phyloP scores from a whole-genome alignment of 2,797 vertebrate species.

The Decapterus maruadsi region DNA sequence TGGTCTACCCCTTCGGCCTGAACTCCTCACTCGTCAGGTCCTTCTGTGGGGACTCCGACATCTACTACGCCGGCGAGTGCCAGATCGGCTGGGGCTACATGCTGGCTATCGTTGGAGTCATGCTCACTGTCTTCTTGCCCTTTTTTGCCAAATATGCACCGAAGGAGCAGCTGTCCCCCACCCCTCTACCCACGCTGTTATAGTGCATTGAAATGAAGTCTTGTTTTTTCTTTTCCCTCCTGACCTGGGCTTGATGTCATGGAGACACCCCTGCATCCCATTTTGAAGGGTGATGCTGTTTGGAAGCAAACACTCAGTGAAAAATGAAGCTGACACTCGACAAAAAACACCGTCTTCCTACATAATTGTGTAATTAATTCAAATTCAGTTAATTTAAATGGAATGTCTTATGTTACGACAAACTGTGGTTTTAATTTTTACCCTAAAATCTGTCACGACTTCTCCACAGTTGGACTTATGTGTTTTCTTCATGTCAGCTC shows the following conservation, averaged over 20 bases:
- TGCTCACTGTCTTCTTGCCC: constrained; percentile 96
- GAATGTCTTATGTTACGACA: constrained; percentile 45
- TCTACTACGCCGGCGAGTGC: constrained; percentile 94
- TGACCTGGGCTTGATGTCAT: constrained; percentile 48
- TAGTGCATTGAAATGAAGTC: constrained; percentile 80
- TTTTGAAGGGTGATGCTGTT: constrained; percentile 52
- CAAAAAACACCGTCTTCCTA: constrained; percentile 73
- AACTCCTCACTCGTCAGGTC: constrained; percentile 93
- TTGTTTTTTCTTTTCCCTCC: constrained; percentile 4
- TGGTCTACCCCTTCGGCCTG: constrained; percentile 95
- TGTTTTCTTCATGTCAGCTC: constrained; percentile 34
- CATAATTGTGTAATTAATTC: constrained; percentile 58
- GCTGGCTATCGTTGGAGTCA: constrained; percentile 95
- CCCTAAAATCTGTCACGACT: constrained; percentile 3
- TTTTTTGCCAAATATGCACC: constrained; percentile 98
- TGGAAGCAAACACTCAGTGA: constrained; percentile 51
- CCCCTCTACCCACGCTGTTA: constrained; percentile 94
- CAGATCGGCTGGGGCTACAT: constrained; percentile 97
- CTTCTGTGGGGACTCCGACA: constrained; percentile 91
- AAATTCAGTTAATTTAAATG: constrained; percentile 37
- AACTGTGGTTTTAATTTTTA: constrained; percentile 27
- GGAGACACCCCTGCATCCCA: constrained; percentile 70
- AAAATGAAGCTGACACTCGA: constrained; percentile 41
- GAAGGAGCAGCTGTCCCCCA: constrained; percentile 94
- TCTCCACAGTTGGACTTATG: constrained; percentile 31